Percentiles rank a stretch among this genome's conserved stretches.
Evolutionary conservation across 2,888 invertebrate species (phyloP).

Genomic region (Isoperla grammatica): DNA sequence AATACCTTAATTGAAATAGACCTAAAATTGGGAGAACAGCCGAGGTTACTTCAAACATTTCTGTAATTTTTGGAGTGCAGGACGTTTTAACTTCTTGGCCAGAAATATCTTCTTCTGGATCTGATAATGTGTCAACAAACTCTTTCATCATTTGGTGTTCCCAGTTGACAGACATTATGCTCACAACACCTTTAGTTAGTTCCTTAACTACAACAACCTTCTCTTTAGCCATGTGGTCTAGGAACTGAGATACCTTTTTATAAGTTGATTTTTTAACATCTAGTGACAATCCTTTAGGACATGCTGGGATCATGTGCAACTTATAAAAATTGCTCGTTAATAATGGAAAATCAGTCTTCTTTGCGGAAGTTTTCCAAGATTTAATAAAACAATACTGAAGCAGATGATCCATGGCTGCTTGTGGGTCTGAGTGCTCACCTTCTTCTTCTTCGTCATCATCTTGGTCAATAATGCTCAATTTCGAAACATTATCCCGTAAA

Average conservation of each 20-base stretch:
- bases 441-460: conserved; percentile 23
- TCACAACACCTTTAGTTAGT: conserved; percentile 72
- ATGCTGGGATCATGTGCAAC: conserved; percentile 59
- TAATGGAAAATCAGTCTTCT: conserved; percentile 65
- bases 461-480: conserved; percentile 1
- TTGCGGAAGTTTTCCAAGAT: conserved; percentile 68
- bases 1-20: conserved; percentile 50
- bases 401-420: conserved; percentile 63
- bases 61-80: conserved; percentile 53
- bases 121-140: conserved; percentile 40
- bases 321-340: conserved; percentile 78
- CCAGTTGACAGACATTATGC: conserved; percentile 58
- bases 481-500: too few species aligned
- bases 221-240: conserved; percentile 64
- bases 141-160: conserved; percentile 51
- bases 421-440: conserved; percentile 33
- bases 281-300: conserved; percentile 61
- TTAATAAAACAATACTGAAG: conserved; percentile 71
- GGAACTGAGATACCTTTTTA: conserved; percentile 83
- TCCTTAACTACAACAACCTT: conserved; percentile 42
- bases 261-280: conserved; percentile 86
- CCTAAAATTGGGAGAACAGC: conserved; percentile 58
- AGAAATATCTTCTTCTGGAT: conserved; percentile 28
- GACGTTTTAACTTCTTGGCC: background rate
- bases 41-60: conserved; percentile 64